These are phyloP conservation scores for Peromyscus nudipes DNA, from an alignment of 2,797 vertebrate genomes.

Conservation along the genomic window DNA sequence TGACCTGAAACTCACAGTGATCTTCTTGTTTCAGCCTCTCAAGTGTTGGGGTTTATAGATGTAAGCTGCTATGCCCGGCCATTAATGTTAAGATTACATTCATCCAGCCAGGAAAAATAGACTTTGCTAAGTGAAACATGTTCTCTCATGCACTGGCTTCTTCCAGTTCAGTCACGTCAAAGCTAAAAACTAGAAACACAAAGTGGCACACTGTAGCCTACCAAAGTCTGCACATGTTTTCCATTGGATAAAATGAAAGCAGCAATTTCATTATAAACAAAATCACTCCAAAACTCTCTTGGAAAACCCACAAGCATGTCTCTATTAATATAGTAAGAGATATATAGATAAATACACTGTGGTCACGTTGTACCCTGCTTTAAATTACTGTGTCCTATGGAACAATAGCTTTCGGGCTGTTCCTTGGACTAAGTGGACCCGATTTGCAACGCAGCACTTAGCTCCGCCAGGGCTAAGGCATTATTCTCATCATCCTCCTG, in stretches of 20 bases:
- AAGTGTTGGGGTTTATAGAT: background rate
- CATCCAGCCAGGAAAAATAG: background rate
- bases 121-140: conserved; percentile 9
- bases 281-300: background rate
- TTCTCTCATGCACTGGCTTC: background rate
- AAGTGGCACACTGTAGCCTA: background rate
- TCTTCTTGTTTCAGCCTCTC: background rate
- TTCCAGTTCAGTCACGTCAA: background rate
- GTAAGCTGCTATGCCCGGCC: background rate
- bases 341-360: background rate
- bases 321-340: background rate
- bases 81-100: conserved; percentile 41
- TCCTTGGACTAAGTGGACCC: background rate
- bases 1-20: background rate
- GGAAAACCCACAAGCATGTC: background rate
- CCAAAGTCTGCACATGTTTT: background rate
- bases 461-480: background rate
- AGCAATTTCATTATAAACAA: conserved; percentile 37
- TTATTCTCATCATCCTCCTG: background rate
- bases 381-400: background rate
- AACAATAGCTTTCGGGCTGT: background rate
- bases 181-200: conserved; percentile 28
- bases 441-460: background rate
- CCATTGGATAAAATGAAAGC: conserved; percentile 40
- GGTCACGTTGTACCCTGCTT: background rate